Base-by-base conservation (phyloP, 2,888 invertebrate species). In the Hydroisotoma schaefferi region DNA sequence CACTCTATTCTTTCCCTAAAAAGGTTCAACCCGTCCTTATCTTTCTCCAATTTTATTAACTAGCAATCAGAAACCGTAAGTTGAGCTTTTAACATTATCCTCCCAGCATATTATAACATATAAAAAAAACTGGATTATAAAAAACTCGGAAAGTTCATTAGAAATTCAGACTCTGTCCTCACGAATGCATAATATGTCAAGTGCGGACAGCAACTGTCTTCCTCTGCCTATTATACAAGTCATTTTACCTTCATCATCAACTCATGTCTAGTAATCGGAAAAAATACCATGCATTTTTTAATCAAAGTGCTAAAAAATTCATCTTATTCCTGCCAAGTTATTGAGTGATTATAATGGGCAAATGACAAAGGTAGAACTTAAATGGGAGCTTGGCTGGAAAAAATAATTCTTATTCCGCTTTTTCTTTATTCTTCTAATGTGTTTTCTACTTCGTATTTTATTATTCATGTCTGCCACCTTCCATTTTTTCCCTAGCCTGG, bases 151-250 rank as follows among this genome's bases (percentile, higher is more conserved):
- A 40, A 40, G 20, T 15, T 4, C 40, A 40, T 5, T 10, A 15
- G 40, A 18, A 40, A 49, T 49, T 25, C 28, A 15, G 18, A 46
- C n/a, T 25, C 28, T 23, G 49, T 40, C 40, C 5, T 18, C 40
- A 40, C 40, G 40, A 40, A 40, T 40, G 40, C 40, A 40, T 40
- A n/a, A n/a, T n/a, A 40, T 40, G 40, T 40, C 40, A 40, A 18
- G 40, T 40, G 20, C 5, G n/a, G n/a, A n/a, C n/a, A n/a, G n/a
- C n/a, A n/a, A n/a, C n/a, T n/a, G 5, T 40, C 40, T 33, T 33
- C 33, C 15, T 10, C 15, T 10, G 8, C 33, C 33, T 33, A 33
- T 15, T 33, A 33, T 33, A 10, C 15, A 33, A 33, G 33, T 33
- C 33, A 8, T n/a, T n/a, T n/a, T n/a, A n/a, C n/a, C n/a, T n/a